A percentile compares a stretch with the other conserved stretches of the same genome.
Conservation (phyloP, 2,797 vertebrate species). For the Tiaroga cobitis region DNA sequence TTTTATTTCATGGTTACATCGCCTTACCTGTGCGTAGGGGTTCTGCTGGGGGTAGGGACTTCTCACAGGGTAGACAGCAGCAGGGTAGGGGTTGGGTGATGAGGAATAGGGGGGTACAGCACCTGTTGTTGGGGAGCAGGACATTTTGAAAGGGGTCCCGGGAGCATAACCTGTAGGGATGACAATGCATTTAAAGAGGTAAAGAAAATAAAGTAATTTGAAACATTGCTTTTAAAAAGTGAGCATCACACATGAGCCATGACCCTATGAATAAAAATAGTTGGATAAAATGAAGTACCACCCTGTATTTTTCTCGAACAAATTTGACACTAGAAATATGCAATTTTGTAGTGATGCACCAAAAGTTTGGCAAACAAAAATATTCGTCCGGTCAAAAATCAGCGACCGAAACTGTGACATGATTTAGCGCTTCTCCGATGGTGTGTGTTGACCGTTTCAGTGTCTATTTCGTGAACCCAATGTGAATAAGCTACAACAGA, state of each 20-base stretch:
- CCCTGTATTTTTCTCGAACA: background rate
- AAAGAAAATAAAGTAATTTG: background rate
- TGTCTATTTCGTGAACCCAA: background rate
- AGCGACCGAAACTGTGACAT: background rate
- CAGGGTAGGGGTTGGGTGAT: conserved; percentile 90
- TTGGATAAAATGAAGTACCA: background rate
- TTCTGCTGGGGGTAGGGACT: conserved; percentile 97
- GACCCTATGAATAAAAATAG: background rate
- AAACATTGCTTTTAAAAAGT: background rate
- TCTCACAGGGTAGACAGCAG: conserved; percentile 93
- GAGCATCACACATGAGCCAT: background rate
- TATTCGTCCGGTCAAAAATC: fast-evolving
- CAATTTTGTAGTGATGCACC: background rate
- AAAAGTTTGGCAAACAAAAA: background rate
- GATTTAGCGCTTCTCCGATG: background rate
- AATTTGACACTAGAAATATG: background rate
- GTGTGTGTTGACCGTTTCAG: background rate
- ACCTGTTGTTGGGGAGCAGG: conserved; percentile 94
- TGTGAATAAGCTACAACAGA: background rate
- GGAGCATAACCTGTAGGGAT: conserved; percentile 87
- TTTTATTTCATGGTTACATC: background rate
- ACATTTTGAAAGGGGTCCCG: conserved; percentile 96
- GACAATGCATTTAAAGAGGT: background rate
- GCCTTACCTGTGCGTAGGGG: conserved; percentile 91
- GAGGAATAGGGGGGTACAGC: conserved; percentile 92